phyloP scores from a whole-genome alignment of 2,888 invertebrate genomes.

The Ochlodes sylvanus region DNA sequence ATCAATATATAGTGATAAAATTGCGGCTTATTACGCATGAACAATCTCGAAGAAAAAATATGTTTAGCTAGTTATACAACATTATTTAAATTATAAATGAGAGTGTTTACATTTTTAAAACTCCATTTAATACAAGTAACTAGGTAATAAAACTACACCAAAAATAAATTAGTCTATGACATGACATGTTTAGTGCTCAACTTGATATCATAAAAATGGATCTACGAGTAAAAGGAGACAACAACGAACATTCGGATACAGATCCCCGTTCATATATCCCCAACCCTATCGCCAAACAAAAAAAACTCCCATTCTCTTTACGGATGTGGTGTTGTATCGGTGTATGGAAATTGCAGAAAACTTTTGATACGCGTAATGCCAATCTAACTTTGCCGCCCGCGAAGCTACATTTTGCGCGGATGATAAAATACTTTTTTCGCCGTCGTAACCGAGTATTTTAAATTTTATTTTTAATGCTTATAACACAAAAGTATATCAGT shows the following conservation, averaged over 20 bases:
- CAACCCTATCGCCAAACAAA: slow-evolving; percentile 25
- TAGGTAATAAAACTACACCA: no score
- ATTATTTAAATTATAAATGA: no score
- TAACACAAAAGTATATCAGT: no score
- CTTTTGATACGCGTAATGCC: slow-evolving; percentile 50
- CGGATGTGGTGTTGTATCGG: slow-evolving; percentile 30
- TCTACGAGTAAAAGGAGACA: background rate
- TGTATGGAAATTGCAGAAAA: slow-evolving; percentile 45
- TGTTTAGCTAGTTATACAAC: no score
- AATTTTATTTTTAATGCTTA: background rate
- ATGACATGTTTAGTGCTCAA: no score
- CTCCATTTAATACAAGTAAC: no score
- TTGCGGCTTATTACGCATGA: no score
- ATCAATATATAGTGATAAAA: no score
- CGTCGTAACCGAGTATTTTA: slow-evolving; percentile 27
- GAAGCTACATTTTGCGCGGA: slow-evolving; percentile 24
- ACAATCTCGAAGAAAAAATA: no score
- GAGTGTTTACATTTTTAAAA: no score
- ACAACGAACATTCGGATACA: background rate
- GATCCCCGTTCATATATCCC: background rate
- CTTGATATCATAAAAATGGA: no score
- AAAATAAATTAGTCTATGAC: no score
- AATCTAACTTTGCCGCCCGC: slow-evolving; percentile 40
- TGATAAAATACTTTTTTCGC: slow-evolving; percentile 27
- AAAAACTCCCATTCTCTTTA: slow-evolving; percentile 35